Evolutionary conservation across 1,140 invertebrate species (phyloP), one percentile per base, ranked within the genome.

Genomic region (Dendroctonus valens): DNA sequence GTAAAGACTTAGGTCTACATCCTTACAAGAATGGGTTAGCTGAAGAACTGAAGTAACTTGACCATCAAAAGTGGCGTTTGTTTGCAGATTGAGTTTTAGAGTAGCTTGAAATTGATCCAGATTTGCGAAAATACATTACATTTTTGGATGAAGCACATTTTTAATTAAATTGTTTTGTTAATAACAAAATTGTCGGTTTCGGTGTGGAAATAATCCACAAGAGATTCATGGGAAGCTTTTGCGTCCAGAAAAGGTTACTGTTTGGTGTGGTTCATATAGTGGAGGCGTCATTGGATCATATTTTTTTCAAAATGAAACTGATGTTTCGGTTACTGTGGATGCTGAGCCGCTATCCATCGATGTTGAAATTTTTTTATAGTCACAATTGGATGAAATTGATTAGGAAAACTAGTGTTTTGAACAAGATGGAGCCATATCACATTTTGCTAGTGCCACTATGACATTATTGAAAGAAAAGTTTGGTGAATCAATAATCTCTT

Each of bases 1-100:
- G 12, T 53, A 60, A 51, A 66, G 40, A 53, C 64, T 51, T 51
- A 15, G 59, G 50, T 59, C 15, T 64, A 64, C 44, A 64, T 37
- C 61, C 26, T 6, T 57, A 57, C 41, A 40, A 57, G 2, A 57
- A 5, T 57, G 54, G 40, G 39, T 57, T 57, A 42, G 2, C 38
- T n/a, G 5, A 41, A 57, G 2, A 57, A 57, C 54, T 57, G n/a
- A 57, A 41, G n/a, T 37, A 37, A 57, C 38, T 57, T n/a, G 40
- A 57, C 7, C 38, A 8, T 57, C 5, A 14, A 11, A 39, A 37
- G 11, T 41, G 54, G 37, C 39, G 39, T 0, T n/a, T 12, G n/a
- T 39, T 9, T 57, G 9, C 26, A n/a, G 0, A 11, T 7, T 8
- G 49, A 5, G 49, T 4, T 46, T 9, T 46, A 46, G 42, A 46